Evolutionary conservation across 2,113 vertebrate species (phyloP).

Genomic region (Macrotus californicus): DNA sequence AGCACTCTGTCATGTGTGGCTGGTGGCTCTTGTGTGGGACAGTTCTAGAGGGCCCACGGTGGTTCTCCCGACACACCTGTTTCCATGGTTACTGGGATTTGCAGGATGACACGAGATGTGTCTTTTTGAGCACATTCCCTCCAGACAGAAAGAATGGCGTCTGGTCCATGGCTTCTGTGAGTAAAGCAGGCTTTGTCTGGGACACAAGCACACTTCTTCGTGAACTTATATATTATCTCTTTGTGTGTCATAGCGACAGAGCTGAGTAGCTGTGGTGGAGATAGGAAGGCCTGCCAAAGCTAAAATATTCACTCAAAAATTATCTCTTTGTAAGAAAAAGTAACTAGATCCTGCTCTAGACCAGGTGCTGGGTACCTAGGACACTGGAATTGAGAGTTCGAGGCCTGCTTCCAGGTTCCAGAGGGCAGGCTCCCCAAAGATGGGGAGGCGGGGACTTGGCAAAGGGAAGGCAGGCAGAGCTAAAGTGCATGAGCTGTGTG

Average conservation of each 20-base stretch:
- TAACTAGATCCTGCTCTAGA: background rate
- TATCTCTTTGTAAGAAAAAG: background rate
- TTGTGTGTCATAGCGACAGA: background rate
- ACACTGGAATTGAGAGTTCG: background rate
- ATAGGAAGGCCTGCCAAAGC: background rate
- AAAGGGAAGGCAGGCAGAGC: background rate
- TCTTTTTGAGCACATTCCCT: background rate
- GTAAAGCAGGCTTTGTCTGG: background rate
- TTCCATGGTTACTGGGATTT: background rate
- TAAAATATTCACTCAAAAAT: background rate
- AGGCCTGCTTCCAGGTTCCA: background rate
- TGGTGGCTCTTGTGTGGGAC: background rate
- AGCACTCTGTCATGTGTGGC: accelerated
- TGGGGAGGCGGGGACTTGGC: background rate
- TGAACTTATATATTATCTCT: background rate
- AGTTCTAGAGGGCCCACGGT: background rate
- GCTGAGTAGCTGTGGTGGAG: background rate
- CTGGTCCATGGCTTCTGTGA: background rate
- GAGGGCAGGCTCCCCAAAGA: background rate
- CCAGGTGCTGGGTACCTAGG: background rate
- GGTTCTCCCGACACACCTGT: background rate
- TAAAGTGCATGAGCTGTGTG: background rate
- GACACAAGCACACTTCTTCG: background rate
- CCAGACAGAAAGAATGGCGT: background rate
- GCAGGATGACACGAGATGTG: background rate